Base-by-base conservation (phyloP, 2,797 vertebrate species). In the Decapterus maruadsi region DNA sequence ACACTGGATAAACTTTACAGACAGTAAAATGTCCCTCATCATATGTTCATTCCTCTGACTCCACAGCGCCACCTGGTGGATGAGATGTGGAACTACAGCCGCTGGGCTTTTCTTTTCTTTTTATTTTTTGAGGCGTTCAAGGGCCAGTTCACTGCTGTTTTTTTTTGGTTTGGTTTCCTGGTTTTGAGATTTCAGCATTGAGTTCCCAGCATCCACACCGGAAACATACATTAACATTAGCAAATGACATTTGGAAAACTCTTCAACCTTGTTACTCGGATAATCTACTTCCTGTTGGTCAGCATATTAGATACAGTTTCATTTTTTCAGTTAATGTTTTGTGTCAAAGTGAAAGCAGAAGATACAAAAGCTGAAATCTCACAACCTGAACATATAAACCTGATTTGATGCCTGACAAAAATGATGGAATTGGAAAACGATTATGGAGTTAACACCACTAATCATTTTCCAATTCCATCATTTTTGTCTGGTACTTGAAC, bases 1-100 rank as follows among this genome's bases (percentile, higher is more conserved):
- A 63, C 59, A 73, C 38, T 71, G 60, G 12, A 73, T 20, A 68
- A 6, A 69, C 22, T 62, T 42, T 60, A 72, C 62, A 64, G 13
- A 55, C n/a, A 62, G 6, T 1, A 10, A 62, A 34, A 34, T 1
- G 8, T 48, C 68, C 57, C 63, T 82, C 14, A 36, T 60, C 22
- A 34, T 26, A 3, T 45, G n/a, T 48, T 29, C 26, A 13, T 34
- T 20, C 20, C 13, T 34, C 9, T 26, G 3, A 51, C 26, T 48
- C 61, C 38, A 70, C 61, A 77, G 46, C 61, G 7, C 8, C 64
- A 64, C 29, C 45, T 53, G 19, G 31, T 70, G 68, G 78, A 29
- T 4, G 0, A 45, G 17, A 51, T 3, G 1, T 43, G 58, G 42
- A 69, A 65, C 22, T 69, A 50, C 51, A 48, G 58, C 61, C 11